Evolutionary conservation across 2,113 vertebrate species (phyloP).

Genomic region (Tychaedon coryphoeus): DNA sequence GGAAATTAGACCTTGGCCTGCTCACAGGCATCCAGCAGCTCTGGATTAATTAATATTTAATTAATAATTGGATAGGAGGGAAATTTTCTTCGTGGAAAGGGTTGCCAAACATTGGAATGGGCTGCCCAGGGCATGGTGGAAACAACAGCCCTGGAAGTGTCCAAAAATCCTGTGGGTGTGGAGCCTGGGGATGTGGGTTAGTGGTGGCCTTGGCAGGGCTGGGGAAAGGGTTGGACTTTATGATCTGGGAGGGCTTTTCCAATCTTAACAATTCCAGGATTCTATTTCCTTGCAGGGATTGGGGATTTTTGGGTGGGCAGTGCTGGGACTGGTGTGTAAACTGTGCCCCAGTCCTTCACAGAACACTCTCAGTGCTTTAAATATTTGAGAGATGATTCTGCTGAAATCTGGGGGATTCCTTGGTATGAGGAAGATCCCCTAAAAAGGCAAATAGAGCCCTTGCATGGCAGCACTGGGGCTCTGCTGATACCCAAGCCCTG

Average conservation of each 20-base stretch:
- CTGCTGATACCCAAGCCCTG: not conserved
- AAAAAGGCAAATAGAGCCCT: not conserved
- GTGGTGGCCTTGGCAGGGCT: not conserved
- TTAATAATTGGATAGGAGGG: not conserved
- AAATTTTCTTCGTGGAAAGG: too few species aligned
- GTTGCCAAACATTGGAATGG: not conserved
- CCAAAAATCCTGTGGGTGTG: fast-evolving
- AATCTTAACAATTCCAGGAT: not conserved
- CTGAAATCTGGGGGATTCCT: not conserved
- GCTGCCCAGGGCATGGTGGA: not conserved
- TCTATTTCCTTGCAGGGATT: not conserved
- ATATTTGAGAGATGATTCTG: not conserved
- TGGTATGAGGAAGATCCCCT: not conserved
- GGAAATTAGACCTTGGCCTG: not conserved
- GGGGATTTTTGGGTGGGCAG: not conserved
- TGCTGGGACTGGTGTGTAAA: not conserved
- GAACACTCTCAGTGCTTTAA: not conserved
- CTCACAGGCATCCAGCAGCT: not conserved
- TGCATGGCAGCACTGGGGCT: not conserved
- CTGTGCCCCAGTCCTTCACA: not conserved
- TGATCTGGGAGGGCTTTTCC: not conserved
- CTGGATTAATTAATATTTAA: not conserved
- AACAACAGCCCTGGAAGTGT: not conserved
- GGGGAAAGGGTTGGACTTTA: not conserved
- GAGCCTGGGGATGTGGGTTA: not conserved